These are phyloP conservation scores for Abrostola tripartita DNA, from an alignment of 2,888 invertebrate genomes.

Conservation along the genomic window DNA sequence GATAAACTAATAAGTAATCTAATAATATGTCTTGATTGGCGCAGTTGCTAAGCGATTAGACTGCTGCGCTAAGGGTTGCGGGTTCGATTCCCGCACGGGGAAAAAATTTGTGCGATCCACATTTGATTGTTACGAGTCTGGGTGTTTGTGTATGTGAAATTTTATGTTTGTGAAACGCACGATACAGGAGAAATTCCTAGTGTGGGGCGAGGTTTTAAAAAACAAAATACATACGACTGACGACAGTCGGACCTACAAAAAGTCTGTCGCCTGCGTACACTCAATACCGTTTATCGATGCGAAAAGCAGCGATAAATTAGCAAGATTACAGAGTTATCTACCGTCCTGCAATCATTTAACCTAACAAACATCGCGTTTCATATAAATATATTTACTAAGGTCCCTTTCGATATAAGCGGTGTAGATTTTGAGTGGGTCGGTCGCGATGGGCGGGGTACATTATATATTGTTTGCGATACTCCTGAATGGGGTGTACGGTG, in stretches of 20 bases:
- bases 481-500: conserved; percentile 32
- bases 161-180: too few relatives aligned
- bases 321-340: conserved; percentile 42
- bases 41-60: too few relatives aligned
- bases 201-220: too few relatives aligned
- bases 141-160: too few relatives aligned
- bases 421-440: conserved; percentile 15
- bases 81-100: too few relatives aligned
- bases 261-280: background rate
- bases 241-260: background rate
- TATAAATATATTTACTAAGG: conserved; percentile 30
- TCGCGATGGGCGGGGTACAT: conserved; percentile 34
- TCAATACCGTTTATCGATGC: conserved; percentile 17
- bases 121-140: too few relatives aligned
- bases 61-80: too few relatives aligned
- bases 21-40: too few relatives aligned
- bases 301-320: conserved; percentile 40
- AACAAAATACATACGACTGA: too few relatives aligned
- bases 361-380: conserved; percentile 29
- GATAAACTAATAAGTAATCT: too few relatives aligned
- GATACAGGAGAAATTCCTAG: too few relatives aligned
- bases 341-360: conserved; percentile 21
- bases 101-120: too few relatives aligned
- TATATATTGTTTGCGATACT: conserved; percentile 33
- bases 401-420: conserved; percentile 11